A percentile compares a stretch with the other conserved stretches of the same genome.
Evolutionary conservation across 2,113 vertebrate genomes (phyloP).

Genomic region (Columbina picui): DNA sequence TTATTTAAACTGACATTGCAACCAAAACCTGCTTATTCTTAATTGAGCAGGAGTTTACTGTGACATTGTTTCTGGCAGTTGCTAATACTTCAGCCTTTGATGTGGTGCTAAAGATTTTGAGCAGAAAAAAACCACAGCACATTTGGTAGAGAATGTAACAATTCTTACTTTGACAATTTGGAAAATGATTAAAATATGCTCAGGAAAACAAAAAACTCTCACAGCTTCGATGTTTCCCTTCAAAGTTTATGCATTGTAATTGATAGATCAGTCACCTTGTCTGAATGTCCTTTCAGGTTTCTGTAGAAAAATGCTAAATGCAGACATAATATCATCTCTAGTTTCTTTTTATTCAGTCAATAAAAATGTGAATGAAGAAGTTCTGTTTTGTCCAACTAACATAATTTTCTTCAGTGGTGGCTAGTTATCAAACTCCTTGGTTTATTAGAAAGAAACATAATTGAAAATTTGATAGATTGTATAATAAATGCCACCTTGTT

Average conservation of each 20-base stretch:
- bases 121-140: neutral
- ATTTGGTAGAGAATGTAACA: neutral
- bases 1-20: neutral
- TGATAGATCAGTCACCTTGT: neutral
- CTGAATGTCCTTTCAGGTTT: neutral
- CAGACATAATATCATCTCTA: too few relatives aligned
- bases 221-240: neutral
- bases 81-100: neutral
- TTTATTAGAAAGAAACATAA: neutral
- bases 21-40: neutral
- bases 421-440: neutral
- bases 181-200: neutral
- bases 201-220: neutral
- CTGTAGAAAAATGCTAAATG: neutral
- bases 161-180: neutral
- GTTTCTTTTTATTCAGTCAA: neutral
- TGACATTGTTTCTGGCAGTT: neutral
- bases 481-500: neutral
- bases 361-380: neutral
- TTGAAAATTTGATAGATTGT: neutral
- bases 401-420: neutral
- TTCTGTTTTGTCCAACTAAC: neutral
- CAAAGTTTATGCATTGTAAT: neutral
- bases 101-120: neutral
- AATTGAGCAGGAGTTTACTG: neutral